A percentile compares a stretch with the other conserved stretches of the same genome.
These are phyloP conservation scores for Agrilus biguttatus DNA, from an alignment of 2,888 invertebrate species.

Conservation along the genomic window DNA sequence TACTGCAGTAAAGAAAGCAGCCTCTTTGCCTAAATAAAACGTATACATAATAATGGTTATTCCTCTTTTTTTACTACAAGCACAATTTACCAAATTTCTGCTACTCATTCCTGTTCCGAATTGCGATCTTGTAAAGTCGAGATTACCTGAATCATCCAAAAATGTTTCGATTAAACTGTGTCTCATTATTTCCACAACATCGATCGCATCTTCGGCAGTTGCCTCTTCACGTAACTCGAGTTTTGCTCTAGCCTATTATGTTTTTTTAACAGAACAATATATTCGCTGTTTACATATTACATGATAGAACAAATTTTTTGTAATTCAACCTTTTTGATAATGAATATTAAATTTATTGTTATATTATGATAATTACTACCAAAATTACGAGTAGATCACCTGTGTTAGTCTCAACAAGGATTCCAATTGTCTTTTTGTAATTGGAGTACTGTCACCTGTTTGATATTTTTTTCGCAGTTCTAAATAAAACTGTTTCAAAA, in stretches of 20 bases:
- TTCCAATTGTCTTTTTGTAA: constrained; percentile 79
- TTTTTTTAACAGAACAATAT: neutral
- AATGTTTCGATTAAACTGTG: constrained; percentile 65
- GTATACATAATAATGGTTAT: neutral
- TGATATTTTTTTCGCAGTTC: constrained; percentile 56
- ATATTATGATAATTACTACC: neutral
- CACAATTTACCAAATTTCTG: constrained; percentile 40
- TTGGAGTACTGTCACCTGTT: constrained; percentile 54
- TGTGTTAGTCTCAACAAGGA: constrained; percentile 75
- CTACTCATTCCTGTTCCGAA: constrained; percentile 62
- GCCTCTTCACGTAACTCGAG: constrained; percentile 72
- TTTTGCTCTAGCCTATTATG: constrained; percentile 66
- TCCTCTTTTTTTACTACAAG: neutral
- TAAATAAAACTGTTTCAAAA: constrained; percentile 67
- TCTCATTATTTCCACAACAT: constrained; percentile 74
- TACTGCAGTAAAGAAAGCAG: constrained; percentile 55
- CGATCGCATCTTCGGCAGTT: constrained; percentile 64
- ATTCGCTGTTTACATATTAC: too few relatives aligned
- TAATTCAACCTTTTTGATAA: too few relatives aligned
- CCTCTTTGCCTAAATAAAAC: constrained; percentile 47
- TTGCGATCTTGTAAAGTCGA: constrained; percentile 50
- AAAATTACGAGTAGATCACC: constrained; percentile 26
- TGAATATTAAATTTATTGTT: neutral
- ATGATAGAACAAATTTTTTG: too few relatives aligned
- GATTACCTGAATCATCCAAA: constrained; percentile 53